Evolutionary conservation across 2,113 vertebrate species (phyloP).

Genomic region (Hippocampus abdominalis): DNA sequence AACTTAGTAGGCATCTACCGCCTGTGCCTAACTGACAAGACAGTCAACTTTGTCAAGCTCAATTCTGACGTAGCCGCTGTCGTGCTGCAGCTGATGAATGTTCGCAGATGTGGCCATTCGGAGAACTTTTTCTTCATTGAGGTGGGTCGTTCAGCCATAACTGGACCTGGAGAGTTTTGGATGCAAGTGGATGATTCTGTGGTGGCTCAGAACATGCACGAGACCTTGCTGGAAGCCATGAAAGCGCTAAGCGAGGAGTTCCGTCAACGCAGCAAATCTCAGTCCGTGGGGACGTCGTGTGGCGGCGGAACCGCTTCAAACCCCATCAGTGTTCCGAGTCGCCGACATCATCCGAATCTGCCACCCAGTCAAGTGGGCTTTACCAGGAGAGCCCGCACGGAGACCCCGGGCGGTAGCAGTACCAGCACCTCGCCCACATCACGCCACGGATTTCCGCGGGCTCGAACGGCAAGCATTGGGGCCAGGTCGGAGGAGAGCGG

Average conservation of each 20-base stretch:
- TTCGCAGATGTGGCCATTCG: constrained; percentile 77
- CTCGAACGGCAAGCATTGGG: constrained; percentile 73
- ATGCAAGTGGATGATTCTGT: constrained; percentile 82
- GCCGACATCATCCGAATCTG: constrained; percentile 65
- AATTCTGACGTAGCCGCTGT: constrained; percentile 76
- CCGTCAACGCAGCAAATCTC: constrained; percentile 77
- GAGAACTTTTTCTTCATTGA: constrained; percentile 85
- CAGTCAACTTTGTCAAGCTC: constrained; percentile 77
- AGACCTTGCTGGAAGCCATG: constrained; percentile 82
- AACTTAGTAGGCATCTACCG: constrained; percentile 79
- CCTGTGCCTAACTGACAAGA: constrained; percentile 79
- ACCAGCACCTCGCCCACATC: constrained; percentile 74
- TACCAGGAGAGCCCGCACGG: constrained; percentile 71
- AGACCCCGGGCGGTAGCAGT: constrained; percentile 71
- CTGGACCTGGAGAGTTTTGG: constrained; percentile 80
- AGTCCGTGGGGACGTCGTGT: constrained; percentile 71
- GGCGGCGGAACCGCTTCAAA: constrained; percentile 76
- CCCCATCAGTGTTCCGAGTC: constrained; percentile 74
- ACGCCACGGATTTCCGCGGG: constrained; percentile 68
- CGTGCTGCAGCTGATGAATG: constrained; percentile 81
- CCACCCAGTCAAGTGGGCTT: constrained; percentile 72
- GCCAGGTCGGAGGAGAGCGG: constrained; percentile 68
- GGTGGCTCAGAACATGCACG: constrained; percentile 82
- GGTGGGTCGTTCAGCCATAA: constrained; percentile 77
- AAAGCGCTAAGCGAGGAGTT: constrained; percentile 81